Conservation (phyloP, 2,113 vertebrate species). For the Centropus unirufus region DNA sequence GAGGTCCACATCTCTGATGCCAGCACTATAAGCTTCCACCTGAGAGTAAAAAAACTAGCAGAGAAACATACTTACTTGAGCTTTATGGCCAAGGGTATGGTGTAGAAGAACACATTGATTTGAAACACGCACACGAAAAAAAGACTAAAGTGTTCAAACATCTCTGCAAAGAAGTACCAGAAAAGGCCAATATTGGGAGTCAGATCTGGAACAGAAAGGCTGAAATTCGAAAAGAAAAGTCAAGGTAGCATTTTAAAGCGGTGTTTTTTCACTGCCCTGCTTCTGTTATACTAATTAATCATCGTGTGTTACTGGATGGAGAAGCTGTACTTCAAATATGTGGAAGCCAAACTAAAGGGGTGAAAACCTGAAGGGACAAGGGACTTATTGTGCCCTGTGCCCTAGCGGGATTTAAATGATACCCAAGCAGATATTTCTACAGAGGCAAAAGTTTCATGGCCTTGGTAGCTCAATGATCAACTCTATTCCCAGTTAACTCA, state of each 20-base stretch:
- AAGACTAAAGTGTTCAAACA: conserved; percentile 98
- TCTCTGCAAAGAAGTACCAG: conserved; percentile 99
- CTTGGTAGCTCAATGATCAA: neutral
- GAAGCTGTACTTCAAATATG: neutral
- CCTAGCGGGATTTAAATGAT: neutral
- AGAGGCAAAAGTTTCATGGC: neutral
- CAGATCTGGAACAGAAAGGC: conserved; percentile 95
- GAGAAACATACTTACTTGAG: conserved; percentile 85
- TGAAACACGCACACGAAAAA: conserved; percentile 99
- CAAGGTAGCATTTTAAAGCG: neutral
- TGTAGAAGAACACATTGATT: conserved; percentile 99
- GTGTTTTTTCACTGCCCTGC: neutral
- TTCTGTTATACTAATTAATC: neutral
- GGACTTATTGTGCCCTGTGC: neutral
- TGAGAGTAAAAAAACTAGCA: neutral
- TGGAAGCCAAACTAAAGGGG: neutral
- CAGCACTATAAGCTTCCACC: neutral
- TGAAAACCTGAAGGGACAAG: neutral
- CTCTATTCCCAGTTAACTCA: neutral
- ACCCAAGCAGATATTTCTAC: neutral
- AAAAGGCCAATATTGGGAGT: conserved; percentile 98
- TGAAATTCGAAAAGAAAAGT: conserved; percentile 72
- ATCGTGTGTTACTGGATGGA: neutral
- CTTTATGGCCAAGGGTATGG: conserved; percentile 93
- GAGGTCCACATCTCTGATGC: neutral